Conservation (phyloP, 2,888 invertebrate genomes). For the Gibbula magus region DNA sequence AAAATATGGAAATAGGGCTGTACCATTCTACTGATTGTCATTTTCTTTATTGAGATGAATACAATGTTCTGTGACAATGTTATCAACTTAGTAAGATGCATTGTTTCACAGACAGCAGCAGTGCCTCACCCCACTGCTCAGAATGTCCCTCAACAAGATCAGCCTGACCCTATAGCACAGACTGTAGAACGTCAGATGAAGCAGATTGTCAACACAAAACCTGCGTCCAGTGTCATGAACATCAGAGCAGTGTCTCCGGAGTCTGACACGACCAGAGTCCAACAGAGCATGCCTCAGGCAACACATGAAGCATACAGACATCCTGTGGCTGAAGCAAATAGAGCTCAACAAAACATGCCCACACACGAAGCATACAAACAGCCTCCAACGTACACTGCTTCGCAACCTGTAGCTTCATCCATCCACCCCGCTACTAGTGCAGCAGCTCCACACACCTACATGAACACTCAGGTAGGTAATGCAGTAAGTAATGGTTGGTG, state of each 20-base stretch:
- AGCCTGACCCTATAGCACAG: conserved; percentile 9
- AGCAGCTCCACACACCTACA: too few species aligned
- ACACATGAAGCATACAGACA: neutral
- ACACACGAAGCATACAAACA: neutral
- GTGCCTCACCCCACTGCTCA: neutral
- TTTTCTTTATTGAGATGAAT: too few species aligned
- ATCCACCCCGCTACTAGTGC: too few species aligned
- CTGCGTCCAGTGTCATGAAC: conserved; percentile 1
- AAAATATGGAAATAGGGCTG: too few species aligned
- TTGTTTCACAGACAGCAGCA: neutral
- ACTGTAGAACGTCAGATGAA: conserved; percentile 29
- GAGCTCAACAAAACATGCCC: neutral
- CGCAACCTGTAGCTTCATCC: neutral
- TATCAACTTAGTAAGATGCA: too few species aligned
- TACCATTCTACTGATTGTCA: too few species aligned
- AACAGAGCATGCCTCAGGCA: conserved; percentile 23
- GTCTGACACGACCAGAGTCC: conserved; percentile 13
- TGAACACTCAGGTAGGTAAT: too few species aligned
- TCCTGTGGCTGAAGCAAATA: conserved; percentile 17
- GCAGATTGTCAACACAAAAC: conserved; percentile 41
- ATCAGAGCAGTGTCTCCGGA: neutral
- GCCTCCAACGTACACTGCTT: neutral
- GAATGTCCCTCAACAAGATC: neutral
- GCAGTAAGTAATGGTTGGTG: too few species aligned
- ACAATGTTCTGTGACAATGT: too few species aligned